A percentile compares a stretch with the other conserved stretches of the same genome.
Evolutionary conservation across 1,140 invertebrate species (phyloP).

Genomic region (Trialeurodes vaporariorum): DNA sequence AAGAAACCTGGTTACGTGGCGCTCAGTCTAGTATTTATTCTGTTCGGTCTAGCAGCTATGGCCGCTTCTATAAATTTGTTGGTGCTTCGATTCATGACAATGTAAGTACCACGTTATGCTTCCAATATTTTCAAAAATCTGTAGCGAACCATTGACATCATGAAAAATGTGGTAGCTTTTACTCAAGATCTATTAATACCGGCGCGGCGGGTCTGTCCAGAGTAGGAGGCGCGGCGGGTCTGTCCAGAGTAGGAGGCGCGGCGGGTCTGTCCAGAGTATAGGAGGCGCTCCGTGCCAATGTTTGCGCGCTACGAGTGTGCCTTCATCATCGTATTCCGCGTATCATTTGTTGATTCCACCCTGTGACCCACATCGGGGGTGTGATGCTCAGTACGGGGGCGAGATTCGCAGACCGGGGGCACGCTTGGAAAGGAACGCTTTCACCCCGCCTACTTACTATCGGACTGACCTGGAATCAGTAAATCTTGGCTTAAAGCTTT

Average conservation of each 20-base stretch:
- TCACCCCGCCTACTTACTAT: no score
- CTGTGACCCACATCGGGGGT: no score
- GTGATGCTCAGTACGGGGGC: no score
- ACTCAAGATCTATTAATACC: background rate
- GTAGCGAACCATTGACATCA: background rate
- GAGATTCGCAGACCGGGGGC: no score
- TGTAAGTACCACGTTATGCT: no score
- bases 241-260: background rate
- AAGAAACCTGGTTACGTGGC: slow-evolving; percentile 92
- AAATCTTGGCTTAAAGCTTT: no score
- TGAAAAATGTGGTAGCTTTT: no score
- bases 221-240: background rate
- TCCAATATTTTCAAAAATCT: slow-evolving; percentile 11
- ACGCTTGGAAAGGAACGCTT: no score
- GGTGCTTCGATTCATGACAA: slow-evolving; percentile 95
- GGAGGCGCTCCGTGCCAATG: background rate
- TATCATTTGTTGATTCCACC: no score
- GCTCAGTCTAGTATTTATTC: slow-evolving; percentile 91
- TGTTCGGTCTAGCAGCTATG: slow-evolving; percentile 94
- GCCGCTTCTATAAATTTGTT: slow-evolving; percentile 96
- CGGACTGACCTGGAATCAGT: no score
- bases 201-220: background rate
- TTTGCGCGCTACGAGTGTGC: no score
- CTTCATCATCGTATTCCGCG: no score
- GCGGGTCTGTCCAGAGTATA: background rate